Evolutionary conservation across 2,888 invertebrate genomes (phyloP).

Genomic region (Sinodicranocentrus sp.): DNA sequence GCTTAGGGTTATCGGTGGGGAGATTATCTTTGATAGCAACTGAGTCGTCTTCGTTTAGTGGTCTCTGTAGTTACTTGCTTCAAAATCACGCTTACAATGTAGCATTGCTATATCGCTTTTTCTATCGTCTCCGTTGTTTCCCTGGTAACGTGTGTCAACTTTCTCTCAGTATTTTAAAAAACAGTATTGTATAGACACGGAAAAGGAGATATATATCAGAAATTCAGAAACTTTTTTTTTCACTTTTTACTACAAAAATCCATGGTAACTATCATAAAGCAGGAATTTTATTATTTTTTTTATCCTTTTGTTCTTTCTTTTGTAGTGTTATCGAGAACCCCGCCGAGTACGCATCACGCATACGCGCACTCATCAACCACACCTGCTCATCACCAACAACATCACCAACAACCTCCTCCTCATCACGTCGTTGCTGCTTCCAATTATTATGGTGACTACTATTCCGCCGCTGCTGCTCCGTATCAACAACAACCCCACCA

Average conservation of each 20-base stretch:
- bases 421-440: neutral
- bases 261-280: constrained; percentile 36
- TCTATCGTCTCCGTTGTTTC: too few species aligned
- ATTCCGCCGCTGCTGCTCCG: neutral
- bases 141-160: too few species aligned
- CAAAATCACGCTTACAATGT: too few species aligned
- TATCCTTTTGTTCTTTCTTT: constrained; percentile 22
- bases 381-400: constrained; percentile 22
- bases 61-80: too few species aligned
- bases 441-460: neutral
- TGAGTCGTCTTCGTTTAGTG: too few species aligned
- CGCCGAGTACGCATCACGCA: constrained; percentile 30
- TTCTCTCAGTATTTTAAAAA: too few species aligned
- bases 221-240: neutral
- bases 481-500: neutral
- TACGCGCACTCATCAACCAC: constrained; percentile 28
- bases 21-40: constrained; percentile 66
- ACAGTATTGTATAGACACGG: neutral
- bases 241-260: constrained; percentile 17
- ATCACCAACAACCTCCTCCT: neutral
- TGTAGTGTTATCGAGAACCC: constrained; percentile 58
- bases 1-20: constrained; percentile 61
- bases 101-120: too few species aligned
- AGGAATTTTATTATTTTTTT: neutral
- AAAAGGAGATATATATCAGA: constrained; percentile 29